phyloP scores from a whole-genome alignment of 1,140 invertebrate genomes.

The Rhyacophila brunnea region DNA sequence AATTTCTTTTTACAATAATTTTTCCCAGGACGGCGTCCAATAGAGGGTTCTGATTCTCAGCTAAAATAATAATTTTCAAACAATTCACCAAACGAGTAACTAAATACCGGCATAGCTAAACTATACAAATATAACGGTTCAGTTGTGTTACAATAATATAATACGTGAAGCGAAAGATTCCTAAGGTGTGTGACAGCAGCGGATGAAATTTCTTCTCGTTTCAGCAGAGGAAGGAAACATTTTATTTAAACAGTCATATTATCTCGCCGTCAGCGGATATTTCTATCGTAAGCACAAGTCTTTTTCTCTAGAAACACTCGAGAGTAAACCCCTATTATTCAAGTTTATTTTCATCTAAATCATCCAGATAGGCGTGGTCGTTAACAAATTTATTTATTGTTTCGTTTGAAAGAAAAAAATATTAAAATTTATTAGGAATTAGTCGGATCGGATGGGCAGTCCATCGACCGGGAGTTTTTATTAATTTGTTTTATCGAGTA shows the following conservation, averaged over 20 bases:
- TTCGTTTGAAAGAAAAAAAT: conserved; percentile 15
- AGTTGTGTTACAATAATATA: conserved; percentile 13
- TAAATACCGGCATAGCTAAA: conserved; percentile 34
- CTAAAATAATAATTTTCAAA: conserved; percentile 21
- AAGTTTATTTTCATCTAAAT: conserved; percentile 9
- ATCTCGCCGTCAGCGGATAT: conserved; percentile 6
- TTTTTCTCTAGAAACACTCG: conserved; percentile 27
- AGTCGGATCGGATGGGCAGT: conserved; percentile 1
- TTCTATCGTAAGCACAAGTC: conserved; percentile 22
- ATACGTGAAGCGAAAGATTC: conserved; percentile 21
- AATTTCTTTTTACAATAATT: conserved; percentile 21
- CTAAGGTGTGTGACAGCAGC: conserved; percentile 14
- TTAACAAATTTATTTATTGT: conserved; percentile 15
- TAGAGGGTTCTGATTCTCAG: conserved; percentile 21
- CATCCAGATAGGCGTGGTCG: conserved; percentile 8
- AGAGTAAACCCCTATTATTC: conserved; percentile 12
- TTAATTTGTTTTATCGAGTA: no score
- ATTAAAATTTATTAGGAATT: conserved; percentile 22
- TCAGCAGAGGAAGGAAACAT: conserved; percentile 16
- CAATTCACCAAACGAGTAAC: conserved; percentile 31
- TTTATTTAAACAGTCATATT: not conserved
- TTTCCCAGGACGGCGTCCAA: conserved; percentile 26
- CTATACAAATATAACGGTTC: conserved; percentile 35
- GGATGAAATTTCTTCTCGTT: not conserved
- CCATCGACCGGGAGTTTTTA: not conserved